Base-by-base conservation (phyloP, 2,888 invertebrate genomes). In the Osmoderma eremita region DNA sequence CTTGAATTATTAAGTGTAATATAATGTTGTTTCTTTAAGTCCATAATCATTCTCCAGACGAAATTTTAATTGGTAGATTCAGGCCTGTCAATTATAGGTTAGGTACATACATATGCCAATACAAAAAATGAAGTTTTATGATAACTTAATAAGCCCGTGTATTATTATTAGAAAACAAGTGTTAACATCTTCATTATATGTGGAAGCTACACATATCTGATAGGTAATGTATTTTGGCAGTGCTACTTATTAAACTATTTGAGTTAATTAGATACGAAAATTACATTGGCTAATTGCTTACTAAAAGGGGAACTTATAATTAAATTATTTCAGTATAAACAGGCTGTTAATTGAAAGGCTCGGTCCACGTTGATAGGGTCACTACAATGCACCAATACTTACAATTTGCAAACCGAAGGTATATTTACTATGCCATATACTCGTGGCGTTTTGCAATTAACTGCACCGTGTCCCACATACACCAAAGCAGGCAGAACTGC, bases 391-490 rank as follows among this genome's bases (percentile, higher is more conserved):
- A 67, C 73, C 71, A 69, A 71, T 75, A 77, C 76, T 77, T 77
- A 74, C 73, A 76, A 77, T 77, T 77, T 76, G 77, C 75, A 75
- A 73, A 79, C 78, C 75, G 75, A 72, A 75, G 76, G 78, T 77
- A 75, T 79, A 79, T 80, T 80, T 79, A 78, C 79, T 73, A 75
- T 78, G 75, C 75, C 73, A 76, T 76, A 75, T 71, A 74, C 71
- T 70, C 71, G 75, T 76, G 76, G 74, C 75, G 77, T 61, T 61
- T 61, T 79, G 79, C 79, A 80, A 79, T 80, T 80, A 80, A 79
- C 79, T 79, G 80, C 79, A 79, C 75, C 78, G 78, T 75, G 58
- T 45, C 45, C 58, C 58, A 61, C 58, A 61, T 61, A 61, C 30
- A 61, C 45, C 17, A 45, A 45, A 18, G 45, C 45, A 61, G 15